Evolutionary conservation across 2,888 invertebrate species (phyloP), one percentile per base, ranked within the genome.

Genomic region (Drymonia ruficornis): DNA sequence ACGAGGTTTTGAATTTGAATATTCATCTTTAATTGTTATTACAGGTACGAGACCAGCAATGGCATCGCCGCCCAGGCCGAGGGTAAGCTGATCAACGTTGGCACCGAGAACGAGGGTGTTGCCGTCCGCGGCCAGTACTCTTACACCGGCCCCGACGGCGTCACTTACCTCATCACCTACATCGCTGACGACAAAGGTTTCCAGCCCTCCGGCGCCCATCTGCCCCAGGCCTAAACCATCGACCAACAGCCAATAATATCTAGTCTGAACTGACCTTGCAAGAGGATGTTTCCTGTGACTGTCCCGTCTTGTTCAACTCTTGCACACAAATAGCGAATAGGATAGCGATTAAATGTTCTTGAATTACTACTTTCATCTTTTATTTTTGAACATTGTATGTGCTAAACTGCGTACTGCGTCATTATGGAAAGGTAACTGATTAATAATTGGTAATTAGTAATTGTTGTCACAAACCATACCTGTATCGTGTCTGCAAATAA

Each of bases 171-270:
- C 16, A 83, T 94, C 46, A 76, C 50, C 44, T 94, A 94, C 87
- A 55, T 82, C 52, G 93, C 94, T 56, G 84, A 93, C 81, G 89
- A 93, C 76, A 74, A 81, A 58, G 95, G 94, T 12, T 95, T 89
- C 92, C 88, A 87, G 62, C 89, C 94, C 69, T 4, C 56, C 29
- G 90, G 74, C 9, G 76, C 77, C 40, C 87, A 88, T 38, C 44
- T 90, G 19, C 87, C 89, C 72, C 18, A 59, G 2, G 15, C 58
- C 19, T 61, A 61, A 55, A 60, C 18, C 52, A 60, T 58, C 62
- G 44, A 44, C 49, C 18, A 13, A 23, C 44, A 28, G 48, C 19
- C 44, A 53, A 49, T 47, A 57, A 50, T 44, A 48, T 56, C 71
- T 72, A 70, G 71, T 68, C 72, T 66, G 49, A 62, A 57, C 52